phyloP scores from a whole-genome alignment of 2,888 invertebrate genomes.

The Drosophila pullipes region DNA sequence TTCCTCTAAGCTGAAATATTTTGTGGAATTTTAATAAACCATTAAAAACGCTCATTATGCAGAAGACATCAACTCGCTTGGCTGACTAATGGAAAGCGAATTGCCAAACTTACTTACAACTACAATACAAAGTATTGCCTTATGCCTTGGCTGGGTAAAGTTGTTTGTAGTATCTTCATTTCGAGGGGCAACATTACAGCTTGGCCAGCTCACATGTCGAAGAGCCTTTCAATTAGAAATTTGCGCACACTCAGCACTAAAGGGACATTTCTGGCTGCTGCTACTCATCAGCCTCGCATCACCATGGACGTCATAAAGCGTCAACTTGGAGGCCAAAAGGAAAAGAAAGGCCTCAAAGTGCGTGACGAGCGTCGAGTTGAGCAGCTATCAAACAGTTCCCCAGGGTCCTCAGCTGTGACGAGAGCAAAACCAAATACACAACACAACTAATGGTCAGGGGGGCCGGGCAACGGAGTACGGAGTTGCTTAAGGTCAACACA shows the following conservation, averaged over 20 bases:
- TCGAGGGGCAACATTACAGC: constrained; percentile 24
- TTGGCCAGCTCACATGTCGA: constrained; percentile 43
- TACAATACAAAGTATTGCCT: neutral
- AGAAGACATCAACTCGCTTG: constrained; percentile 11
- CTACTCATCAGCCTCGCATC: constrained; percentile 31
- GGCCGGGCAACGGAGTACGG: neutral
- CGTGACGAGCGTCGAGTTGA: constrained; percentile 47
- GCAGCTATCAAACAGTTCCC: constrained; percentile 47
- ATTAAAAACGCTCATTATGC: constrained; percentile 44
- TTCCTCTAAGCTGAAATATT: constrained; percentile 2
- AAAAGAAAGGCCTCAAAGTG: constrained; percentile 47
- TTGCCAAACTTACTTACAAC: constrained; percentile 42
- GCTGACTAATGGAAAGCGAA: constrained; percentile 50
- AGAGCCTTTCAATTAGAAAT: constrained; percentile 71
- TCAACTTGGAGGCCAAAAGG: constrained; percentile 26
- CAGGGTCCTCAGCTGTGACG: constrained; percentile 42
- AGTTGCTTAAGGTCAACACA: constrained; percentile 28
- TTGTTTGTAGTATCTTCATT: constrained; percentile 7
- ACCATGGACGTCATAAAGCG: constrained; percentile 56
- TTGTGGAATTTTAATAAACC: neutral
- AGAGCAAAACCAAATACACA: constrained; percentile 41
- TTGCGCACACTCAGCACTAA: constrained; percentile 71
- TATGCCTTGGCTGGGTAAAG: constrained; percentile 24
- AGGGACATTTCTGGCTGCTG: constrained; percentile 53
- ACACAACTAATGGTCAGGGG: constrained; percentile 45